Base-by-base conservation (phyloP, 2,113 vertebrate genomes). In the Sinocyclocheilus rhinocerous region DNA sequence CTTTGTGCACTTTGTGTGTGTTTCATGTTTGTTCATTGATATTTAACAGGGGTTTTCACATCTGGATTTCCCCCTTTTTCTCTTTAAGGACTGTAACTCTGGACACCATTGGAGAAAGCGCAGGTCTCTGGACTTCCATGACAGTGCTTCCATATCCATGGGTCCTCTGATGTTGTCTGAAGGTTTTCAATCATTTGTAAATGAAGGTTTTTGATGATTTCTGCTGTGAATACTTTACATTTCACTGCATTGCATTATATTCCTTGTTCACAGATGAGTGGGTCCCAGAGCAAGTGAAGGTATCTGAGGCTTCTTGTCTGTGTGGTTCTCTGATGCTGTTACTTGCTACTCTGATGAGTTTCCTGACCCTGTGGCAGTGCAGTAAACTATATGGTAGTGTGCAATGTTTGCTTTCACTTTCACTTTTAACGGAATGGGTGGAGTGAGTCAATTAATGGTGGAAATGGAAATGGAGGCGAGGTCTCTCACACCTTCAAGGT, bases 1-100 rank as follows among this genome's bases (percentile, higher is more conserved):
- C 42, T 42, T 42, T 42, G 42, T 42, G 7, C 1, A 42, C 42
- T 42, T 42, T 42, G 42, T 42, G 42, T 42, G 7, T 42, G 45
- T 50, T 50, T 50, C 48, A 50, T 50, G 33, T 15, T 50, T 50
- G 48, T 50, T 16, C 50, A 72, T 33, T 9, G 6, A 63, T 26
- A 63, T 70, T 70, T 36, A 36, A 5, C 16, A 70, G 29, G 6
- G 26, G 36, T 36, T 20, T 13, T 16, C 24, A 69, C 65, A 67
- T 11, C 65, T 29, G 24, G 26, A 69, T 29, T 33, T 33, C 16
- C 6, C 24, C 11, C 45, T 55, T 33, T 70, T 88, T n/a, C 80
- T 84, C 52, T 22, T 80, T 24, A 87, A 94, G 93, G 75, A 80
- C 12, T 94, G 93, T 82, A 85, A 77, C 42, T 81, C 85, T 0